A percentile compares a stretch with the other conserved stretches of the same genome.
These are phyloP conservation scores for Etheostoma perlongum DNA, from an alignment of 2,797 vertebrate genomes.

Conservation along the genomic window DNA sequence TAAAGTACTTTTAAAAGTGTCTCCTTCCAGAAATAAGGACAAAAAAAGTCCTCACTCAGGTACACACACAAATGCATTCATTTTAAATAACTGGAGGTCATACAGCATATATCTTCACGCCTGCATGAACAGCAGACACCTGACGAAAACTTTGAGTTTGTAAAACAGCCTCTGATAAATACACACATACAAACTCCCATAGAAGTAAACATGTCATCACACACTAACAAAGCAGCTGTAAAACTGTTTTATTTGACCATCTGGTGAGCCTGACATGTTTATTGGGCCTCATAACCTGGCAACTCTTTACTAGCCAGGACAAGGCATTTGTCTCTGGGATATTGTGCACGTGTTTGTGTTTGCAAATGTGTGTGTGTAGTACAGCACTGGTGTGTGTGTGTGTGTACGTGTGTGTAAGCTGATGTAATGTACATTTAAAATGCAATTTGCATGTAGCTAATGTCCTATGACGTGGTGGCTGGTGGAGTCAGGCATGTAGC, in stretches of 20 bases:
- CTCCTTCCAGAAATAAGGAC: background rate
- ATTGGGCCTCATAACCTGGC: constrained; percentile 60
- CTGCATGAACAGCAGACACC: constrained; percentile 56
- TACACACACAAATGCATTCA: background rate
- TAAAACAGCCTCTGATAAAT: constrained; percentile 40
- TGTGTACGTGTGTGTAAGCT: background rate
- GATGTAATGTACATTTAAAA: constrained; percentile 31
- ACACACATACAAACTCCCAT: constrained; percentile 29
- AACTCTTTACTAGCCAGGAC: constrained; percentile 54
- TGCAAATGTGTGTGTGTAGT: constrained; percentile 5
- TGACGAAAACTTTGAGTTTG: constrained; percentile 31
- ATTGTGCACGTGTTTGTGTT: constrained; percentile 3
- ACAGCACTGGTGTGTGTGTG: constrained; percentile 29
- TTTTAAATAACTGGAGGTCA: constrained; percentile 39
- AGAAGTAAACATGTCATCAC: constrained; percentile 65
- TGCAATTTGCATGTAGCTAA: constrained; percentile 35
- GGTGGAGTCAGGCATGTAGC: constrained; percentile 4
- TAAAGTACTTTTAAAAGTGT: constrained; percentile 5
- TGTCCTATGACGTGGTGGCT: constrained; percentile 21
- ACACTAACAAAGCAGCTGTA: constrained; percentile 61
- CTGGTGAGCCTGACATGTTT: constrained; percentile 72
- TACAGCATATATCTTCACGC: constrained; percentile 39
- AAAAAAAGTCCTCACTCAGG: background rate
- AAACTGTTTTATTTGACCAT: constrained; percentile 73
- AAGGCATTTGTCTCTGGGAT: constrained; percentile 49